A percentile compares a stretch with the other conserved stretches of the same genome.
Conservation (phyloP, 2,888 invertebrate species). For the Drosophila melanosoma region DNA sequence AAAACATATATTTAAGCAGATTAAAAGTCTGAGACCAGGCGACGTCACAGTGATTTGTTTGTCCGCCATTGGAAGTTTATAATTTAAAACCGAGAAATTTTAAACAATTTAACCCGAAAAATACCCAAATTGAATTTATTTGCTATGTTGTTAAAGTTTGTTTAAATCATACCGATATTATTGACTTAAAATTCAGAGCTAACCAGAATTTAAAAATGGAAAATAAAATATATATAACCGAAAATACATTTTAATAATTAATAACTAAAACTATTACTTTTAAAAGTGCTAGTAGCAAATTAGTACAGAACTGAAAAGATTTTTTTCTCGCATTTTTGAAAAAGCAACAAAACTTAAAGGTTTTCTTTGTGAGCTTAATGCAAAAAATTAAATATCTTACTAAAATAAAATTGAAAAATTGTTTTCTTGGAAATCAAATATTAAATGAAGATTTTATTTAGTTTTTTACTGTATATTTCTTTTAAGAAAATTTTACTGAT, state of each 20-base stretch:
- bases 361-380: no score
- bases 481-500: no score
- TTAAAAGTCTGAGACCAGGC: slow-evolving; percentile 9
- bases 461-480: no score
- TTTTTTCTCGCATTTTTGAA: neutral
- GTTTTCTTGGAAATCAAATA: no score
- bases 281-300: neutral
- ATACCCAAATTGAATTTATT: neutral
- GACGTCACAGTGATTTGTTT: neutral
- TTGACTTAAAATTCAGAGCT: neutral
- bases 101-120: neutral
- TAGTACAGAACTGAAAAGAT: neutral
- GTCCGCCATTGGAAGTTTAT: slow-evolving; percentile 22
- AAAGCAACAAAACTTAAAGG: no score
- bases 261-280: neutral
- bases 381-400: no score
- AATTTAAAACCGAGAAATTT: slow-evolving; percentile 3
- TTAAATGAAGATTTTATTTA: no score
- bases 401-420: no score
- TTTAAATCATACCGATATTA: neutral
- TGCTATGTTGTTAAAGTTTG: neutral
- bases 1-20: neutral
- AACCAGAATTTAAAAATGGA: neutral
- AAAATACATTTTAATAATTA: neutral
- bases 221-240: neutral